These are phyloP conservation scores for Eupithecia insigniata DNA, from an alignment of 2,888 invertebrate species.

Conservation along the genomic window DNA sequence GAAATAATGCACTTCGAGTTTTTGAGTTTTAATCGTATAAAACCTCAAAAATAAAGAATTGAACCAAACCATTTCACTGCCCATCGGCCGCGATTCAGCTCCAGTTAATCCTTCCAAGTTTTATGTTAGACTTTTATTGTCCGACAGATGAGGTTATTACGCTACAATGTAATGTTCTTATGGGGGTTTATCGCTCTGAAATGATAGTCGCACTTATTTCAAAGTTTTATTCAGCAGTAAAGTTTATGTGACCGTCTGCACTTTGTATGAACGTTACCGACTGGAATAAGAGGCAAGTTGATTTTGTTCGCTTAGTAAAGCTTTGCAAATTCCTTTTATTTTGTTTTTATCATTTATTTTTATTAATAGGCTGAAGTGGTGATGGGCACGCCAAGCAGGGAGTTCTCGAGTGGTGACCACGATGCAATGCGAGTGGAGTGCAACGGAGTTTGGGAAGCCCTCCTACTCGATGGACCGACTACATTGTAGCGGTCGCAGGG, in stretches of 20 bases:
- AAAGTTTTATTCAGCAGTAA: conserved; percentile 42
- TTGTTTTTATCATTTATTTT: background rate
- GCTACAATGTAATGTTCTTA: conserved; percentile 41
- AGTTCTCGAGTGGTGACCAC: too few species aligned
- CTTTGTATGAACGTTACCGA: conserved; percentile 29
- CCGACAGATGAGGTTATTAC: conserved; percentile 44
- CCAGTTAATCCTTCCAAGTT: conserved; percentile 41
- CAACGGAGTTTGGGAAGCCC: too few species aligned
- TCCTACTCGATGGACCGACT: too few species aligned
- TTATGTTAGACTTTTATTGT: conserved; percentile 42
- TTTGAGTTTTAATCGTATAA: background rate
- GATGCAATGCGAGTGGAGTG: too few species aligned
- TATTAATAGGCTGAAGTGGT: too few species aligned
- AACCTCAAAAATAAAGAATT: background rate
- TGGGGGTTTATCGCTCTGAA: conserved; percentile 41
- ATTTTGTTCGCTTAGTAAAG: conserved; percentile 13
- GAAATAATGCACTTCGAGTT: too few species aligned
- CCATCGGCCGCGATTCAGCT: conserved; percentile 26
- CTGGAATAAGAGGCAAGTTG: conserved; percentile 12
- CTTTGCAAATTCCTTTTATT: background rate
- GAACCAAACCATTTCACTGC: background rate
- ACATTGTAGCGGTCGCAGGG: too few species aligned
- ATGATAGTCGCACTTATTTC: conserved; percentile 45
- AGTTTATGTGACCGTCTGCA: conserved; percentile 35
- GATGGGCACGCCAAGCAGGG: too few species aligned